Base-by-base conservation (phyloP, 92 coral and sea anemone genomes). In the Siderastrea radians region DNA sequence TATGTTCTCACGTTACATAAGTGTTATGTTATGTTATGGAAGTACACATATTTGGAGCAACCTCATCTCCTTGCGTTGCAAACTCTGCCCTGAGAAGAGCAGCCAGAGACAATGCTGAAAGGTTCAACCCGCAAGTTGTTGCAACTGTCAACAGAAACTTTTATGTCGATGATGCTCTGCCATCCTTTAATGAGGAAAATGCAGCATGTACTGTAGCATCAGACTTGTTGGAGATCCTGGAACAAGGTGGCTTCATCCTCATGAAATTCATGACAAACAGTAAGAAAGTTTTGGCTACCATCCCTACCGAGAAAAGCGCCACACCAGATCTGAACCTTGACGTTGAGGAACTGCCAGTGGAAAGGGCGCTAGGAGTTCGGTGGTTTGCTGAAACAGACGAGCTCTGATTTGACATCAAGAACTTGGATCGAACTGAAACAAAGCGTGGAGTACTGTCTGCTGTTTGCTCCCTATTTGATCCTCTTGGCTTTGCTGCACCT, bases 11-110 rank as follows among this genome's bases (percentile, higher is more conserved):
- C 38, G 38, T 26, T 26, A 26, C 0, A 26, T 26, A 26, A 26
- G 38, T 26, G 38, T 26, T 26, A 26, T 26, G 38, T 26, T 26
- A 26, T 53, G 80, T 69, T 6, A 91, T 87, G 92, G 77, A 87
- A 48, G 94, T 83, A 52, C 94, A 91, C 89, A 87, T 91, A 26
- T 87, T 91, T 58, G 94, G 94, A 38, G 94, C 92, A 58, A 61
- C 90, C 50, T 26, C 38, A 26, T 26, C 38, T 26, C 38, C 38
- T 26, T 0, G 0, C 38, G 38, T 26, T 26, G 38, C 89, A 26
- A 91, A 87, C 89, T 92, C 88, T 7, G 66, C 83, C 72, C 52
- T 92, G 82, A 67, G 78, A 64, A 72, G 92, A 48, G 19, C 82
- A 0, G 94, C 95, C 45, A 52, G 52, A 55, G 90, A 92, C 66